phyloP scores from a whole-genome alignment of 2,113 vertebrate species.

The Protomyctophum bolini region DNA sequence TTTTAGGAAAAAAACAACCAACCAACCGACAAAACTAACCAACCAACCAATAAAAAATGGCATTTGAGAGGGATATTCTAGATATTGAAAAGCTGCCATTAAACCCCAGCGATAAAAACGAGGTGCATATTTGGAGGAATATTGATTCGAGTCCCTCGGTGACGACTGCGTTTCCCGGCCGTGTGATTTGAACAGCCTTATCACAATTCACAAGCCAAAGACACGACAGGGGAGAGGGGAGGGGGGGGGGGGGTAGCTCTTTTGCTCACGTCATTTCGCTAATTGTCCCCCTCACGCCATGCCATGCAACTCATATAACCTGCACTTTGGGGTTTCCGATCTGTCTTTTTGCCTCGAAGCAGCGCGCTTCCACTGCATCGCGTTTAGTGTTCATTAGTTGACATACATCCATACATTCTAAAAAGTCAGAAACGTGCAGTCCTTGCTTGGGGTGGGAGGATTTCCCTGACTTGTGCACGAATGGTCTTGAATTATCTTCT shows the following conservation, averaged over 20 bases:
- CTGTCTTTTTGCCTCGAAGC: neutral
- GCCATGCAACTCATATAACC: slow-evolving; percentile 1
- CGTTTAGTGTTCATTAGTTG: neutral
- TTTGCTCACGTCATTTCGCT: slow-evolving; percentile 77
- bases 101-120: neutral
- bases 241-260: slow-evolving; percentile 74
- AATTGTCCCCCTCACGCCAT: slow-evolving; percentile 21
- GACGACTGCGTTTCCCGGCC: slow-evolving; percentile 78
- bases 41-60: too few species aligned
- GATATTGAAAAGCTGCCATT: slow-evolving; percentile 11
- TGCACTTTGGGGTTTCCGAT: slow-evolving; percentile 12
- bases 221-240: slow-evolving; percentile 43
- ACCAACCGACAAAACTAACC: too few species aligned
- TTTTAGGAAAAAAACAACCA: slow-evolving; percentile 45
- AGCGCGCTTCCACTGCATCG: neutral
- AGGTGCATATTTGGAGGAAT: too few species aligned
- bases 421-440: too few species aligned
- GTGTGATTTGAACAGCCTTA: slow-evolving; percentile 82
- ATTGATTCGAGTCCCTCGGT: neutral
- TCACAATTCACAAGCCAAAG: slow-evolving; percentile 68
- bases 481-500: too few species aligned
- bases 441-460: too few species aligned
- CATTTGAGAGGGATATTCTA: slow-evolving; percentile 7
- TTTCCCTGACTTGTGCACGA: too few species aligned
- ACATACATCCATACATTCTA: too few species aligned